Base-by-base conservation (phyloP, 2,888 invertebrate genomes). In the Thymelicus lineola region DNA sequence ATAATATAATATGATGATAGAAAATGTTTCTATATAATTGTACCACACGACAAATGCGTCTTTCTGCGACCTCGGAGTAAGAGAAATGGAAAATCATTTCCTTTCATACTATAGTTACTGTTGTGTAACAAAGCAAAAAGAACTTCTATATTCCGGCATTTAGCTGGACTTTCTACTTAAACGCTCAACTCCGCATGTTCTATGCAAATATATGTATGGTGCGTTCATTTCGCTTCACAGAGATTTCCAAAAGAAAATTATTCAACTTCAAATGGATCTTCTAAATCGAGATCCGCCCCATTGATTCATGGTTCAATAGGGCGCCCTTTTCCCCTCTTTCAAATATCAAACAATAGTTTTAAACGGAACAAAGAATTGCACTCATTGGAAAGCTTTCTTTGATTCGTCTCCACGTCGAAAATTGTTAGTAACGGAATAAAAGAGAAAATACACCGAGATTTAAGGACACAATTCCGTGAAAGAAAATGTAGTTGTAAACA, bases 61-160 rank as follows among this genome's bases (percentile, higher is more conserved):
- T 73, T 77, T 75, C 75, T 74, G 73, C 74, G 75, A 74, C 72
- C 73, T 71, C 75, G 80, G 80, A 83, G 80, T 80, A 77, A 80
- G 81, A 81, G 83, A 84, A 84, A 83, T 84, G 82, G 84, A 82
- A 85, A 86, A 85, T 85, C 83, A 84, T 86, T 86, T 86, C 84
- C 84, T 80, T 82, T 73, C 77, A 75, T 76, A 82, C 82, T 79
- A 86, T 83, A 87, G 86, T 87, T 81, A 69, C 74, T 72, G 66
- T 72, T 78, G 79, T 79, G 83, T 84, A 86, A 89, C 89, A 88
- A 88, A 84, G 85, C 82, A 76, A 82, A 79, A 83, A 83, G 85
- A 79, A 81, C 85, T 84, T 81, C 76, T 82, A 77, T 80, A 84
- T 86, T 88, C 87, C 87, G 86, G 84, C 82, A 83, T 87, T 88